A percentile compares a stretch with the other conserved stretches of the same genome.
These are phyloP conservation scores for Escarpia spicata DNA, from an alignment of 2,888 invertebrate species.

Conservation along the genomic window DNA sequence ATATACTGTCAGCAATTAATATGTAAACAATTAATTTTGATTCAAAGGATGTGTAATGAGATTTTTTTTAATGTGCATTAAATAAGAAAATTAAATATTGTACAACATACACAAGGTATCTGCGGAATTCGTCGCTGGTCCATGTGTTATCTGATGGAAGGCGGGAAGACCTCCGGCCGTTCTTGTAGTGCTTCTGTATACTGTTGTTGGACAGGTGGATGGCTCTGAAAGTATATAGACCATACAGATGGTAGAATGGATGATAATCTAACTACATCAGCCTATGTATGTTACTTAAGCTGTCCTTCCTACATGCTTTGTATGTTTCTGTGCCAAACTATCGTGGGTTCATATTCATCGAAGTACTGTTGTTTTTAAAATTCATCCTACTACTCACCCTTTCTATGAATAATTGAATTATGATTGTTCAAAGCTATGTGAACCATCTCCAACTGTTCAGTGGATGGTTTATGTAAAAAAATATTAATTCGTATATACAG, in stretches of 20 bases:
- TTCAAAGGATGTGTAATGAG: not conserved
- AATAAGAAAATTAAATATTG: not conserved
- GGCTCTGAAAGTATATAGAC: conserved; percentile 45
- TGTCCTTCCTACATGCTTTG: too few relatives aligned
- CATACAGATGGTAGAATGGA: not conserved
- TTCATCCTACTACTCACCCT: too few relatives aligned
- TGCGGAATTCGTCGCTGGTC: conserved; percentile 78
- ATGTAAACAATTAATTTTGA: too few relatives aligned
- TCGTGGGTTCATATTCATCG: too few relatives aligned
- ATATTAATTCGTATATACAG: too few relatives aligned
- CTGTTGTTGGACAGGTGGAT: conserved; percentile 93
- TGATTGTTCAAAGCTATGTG: too few relatives aligned
- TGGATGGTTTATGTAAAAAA: too few relatives aligned
- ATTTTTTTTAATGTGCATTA: not conserved
- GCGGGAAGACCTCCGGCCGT: conserved; percentile 68
- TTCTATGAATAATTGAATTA: too few relatives aligned
- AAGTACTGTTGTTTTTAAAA: too few relatives aligned
- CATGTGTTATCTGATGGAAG: conserved; percentile 87
- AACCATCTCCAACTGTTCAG: too few relatives aligned
- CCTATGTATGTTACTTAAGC: not conserved
- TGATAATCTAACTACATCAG: not conserved
- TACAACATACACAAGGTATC: conserved; percentile 72
- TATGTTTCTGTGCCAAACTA: too few relatives aligned
- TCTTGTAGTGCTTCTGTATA: conserved; percentile 83
- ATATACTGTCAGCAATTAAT: too few relatives aligned